Evolutionary conservation across 1,140 invertebrate genomes (phyloP).

Genomic region (Drosophila sproati): DNA sequence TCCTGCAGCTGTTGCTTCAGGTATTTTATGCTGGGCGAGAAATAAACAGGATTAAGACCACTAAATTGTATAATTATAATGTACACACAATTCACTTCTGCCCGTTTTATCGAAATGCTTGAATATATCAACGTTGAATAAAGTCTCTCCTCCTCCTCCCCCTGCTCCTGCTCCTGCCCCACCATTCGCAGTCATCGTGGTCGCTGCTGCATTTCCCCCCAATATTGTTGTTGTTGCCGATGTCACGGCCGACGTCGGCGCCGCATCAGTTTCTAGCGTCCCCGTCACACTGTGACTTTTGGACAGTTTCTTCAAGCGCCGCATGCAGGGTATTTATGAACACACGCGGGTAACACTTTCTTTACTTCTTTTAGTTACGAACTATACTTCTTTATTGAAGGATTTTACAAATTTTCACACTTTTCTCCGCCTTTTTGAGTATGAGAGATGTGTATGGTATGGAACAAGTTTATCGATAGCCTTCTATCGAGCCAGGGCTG

Average conservation of each 20-base stretch:
- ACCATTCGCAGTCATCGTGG: conserved; percentile 49
- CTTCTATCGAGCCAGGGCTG: conserved; percentile 22
- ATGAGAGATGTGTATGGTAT: conserved; percentile 29
- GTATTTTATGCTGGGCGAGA: conserved; percentile 68
- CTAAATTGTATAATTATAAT: too few species aligned
- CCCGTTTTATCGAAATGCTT: conserved; percentile 80
- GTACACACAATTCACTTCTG: conserved; percentile 74
- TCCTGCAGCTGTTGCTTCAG: conserved; percentile 78
- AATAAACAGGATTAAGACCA: background rate
- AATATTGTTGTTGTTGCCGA: conserved; percentile 4
- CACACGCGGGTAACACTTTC: conserved; percentile 34
- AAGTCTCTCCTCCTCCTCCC: conserved; percentile 11
- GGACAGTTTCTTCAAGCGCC: conserved; percentile 67
- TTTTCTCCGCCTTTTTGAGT: conserved; percentile 48
- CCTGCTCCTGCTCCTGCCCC: conserved; percentile 30
- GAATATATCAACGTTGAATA: conserved; percentile 71
- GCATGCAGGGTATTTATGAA: conserved; percentile 48
- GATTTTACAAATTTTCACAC: conserved; percentile 65
- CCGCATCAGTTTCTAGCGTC: conserved; percentile 46
- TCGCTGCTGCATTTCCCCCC: conserved; percentile 13
- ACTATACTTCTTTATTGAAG: conserved; percentile 43
- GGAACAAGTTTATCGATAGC: conserved; percentile 30
- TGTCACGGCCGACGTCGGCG: conserved; percentile 31
- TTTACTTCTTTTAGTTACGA: conserved; percentile 20
- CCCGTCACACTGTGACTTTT: conserved; percentile 72